Percentiles rank a stretch among this genome's conserved stretches.
These are phyloP conservation scores for Abscondita cerata DNA, from an alignment of 2,888 invertebrate genomes.

Conservation along the genomic window DNA sequence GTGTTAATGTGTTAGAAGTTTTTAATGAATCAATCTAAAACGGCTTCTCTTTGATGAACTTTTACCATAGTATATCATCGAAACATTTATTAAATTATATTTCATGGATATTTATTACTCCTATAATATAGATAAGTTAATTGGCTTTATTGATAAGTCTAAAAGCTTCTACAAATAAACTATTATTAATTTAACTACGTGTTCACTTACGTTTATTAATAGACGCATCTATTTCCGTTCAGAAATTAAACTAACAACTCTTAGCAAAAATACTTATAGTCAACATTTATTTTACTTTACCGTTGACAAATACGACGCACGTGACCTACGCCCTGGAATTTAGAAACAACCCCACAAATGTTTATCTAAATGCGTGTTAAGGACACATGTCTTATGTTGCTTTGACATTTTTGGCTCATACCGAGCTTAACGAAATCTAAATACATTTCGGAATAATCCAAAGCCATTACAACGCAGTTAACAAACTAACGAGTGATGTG, in stretches of 20 bases:
- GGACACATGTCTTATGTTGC: slow-evolving; percentile 38
- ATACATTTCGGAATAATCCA: slow-evolving; percentile 23
- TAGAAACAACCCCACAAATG: slow-evolving; percentile 34
- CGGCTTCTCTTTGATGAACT: slow-evolving; percentile 27
- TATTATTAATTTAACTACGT: slow-evolving; percentile 19
- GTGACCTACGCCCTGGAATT: slow-evolving; percentile 40
- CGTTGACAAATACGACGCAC: slow-evolving; percentile 41
- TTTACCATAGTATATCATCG: slow-evolving; percentile 34
- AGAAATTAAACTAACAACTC: slow-evolving; percentile 16
- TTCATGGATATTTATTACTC: slow-evolving; percentile 31
- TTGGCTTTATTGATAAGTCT: slow-evolving; percentile 29
- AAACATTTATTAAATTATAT: slow-evolving; percentile 38
- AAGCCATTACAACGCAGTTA: slow-evolving; percentile 4
- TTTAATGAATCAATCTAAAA: slow-evolving; percentile 28
- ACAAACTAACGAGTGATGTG: slow-evolving; percentile 17
- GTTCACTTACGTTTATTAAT: slow-evolving; percentile 6
- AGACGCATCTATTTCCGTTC: slow-evolving; percentile 11
- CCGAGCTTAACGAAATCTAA: slow-evolving; percentile 8
- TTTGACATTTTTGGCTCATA: slow-evolving; percentile 29
- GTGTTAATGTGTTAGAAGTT: slow-evolving; percentile 37
- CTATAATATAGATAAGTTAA: slow-evolving; percentile 33
- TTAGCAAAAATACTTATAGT: slow-evolving; percentile 13
- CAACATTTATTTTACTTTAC: slow-evolving; percentile 30
- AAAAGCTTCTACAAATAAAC: slow-evolving; percentile 30
- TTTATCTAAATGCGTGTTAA: slow-evolving; percentile 42